Conservation (phyloP, 2,797 vertebrate genomes). For the Falco cherrug region DNA sequence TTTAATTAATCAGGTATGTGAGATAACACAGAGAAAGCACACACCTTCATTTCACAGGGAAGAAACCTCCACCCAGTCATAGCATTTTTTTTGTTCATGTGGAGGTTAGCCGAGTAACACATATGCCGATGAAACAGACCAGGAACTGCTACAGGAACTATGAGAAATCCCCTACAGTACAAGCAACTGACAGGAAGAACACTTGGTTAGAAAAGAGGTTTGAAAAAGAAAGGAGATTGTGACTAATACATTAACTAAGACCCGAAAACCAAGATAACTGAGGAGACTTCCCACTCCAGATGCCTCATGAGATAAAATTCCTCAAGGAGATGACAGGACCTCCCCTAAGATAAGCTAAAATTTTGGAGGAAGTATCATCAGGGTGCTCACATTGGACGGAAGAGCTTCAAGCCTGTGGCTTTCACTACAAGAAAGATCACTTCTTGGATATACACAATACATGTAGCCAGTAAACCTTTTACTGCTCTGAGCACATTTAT, state of each 20-base stretch:
- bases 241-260: neutral
- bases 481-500: neutral
- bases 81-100: neutral
- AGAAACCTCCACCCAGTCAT: slow-evolving; percentile 22
- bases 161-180: neutral
- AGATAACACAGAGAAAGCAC: slow-evolving; percentile 5
- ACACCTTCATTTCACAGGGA: neutral
- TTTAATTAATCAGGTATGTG: neutral
- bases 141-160: neutral
- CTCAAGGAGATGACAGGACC: neutral
- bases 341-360: neutral
- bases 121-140: neutral
- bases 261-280: neutral
- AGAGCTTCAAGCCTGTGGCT: neutral
- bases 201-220: neutral
- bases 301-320: neutral
- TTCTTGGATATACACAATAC: neutral
- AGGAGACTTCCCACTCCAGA: neutral
- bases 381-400: neutral
- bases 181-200: neutral
- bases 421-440: neutral
- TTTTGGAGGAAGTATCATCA: neutral
- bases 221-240: neutral
- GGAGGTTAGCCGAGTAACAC: neutral
- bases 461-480: neutral